phyloP scores from a whole-genome alignment of 2,888 invertebrate species.

The Rhorus exstirpatorius region DNA sequence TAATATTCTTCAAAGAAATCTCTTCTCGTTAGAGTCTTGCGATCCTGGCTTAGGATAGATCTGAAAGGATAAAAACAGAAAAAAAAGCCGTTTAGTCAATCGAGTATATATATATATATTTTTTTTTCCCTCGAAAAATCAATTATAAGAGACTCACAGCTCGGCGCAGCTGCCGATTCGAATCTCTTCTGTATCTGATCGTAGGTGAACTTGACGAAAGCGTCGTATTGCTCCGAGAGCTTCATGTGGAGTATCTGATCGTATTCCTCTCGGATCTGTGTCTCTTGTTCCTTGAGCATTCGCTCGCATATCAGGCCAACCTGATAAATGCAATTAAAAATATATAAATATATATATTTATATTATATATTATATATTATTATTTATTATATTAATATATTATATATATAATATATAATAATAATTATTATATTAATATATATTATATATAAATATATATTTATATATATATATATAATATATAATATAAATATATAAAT shows the following conservation, averaged over 20 bases:
- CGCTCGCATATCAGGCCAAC: constrained; percentile 99
- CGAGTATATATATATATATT: not conserved
- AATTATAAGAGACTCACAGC: constrained; percentile 80
- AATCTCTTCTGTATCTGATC: constrained; percentile 95
- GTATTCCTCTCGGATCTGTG: constrained; percentile 97
- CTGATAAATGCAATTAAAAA: constrained; percentile 85
- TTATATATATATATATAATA: too few species aligned
- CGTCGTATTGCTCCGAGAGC: constrained; percentile 99
- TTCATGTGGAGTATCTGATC: constrained; percentile 97
- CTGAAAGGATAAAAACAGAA: constrained; percentile 74
- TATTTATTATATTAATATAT: too few species aligned
- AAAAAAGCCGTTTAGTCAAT: not conserved
- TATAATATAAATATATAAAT: too few species aligned
- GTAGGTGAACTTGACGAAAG: constrained; percentile 99
- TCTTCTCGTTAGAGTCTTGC: constrained; percentile 78
- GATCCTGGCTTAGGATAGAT: constrained; percentile 84
- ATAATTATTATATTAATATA: too few species aligned
- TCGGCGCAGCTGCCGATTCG: constrained; percentile 84
- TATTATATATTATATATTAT: too few species aligned
- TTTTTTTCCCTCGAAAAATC: not conserved
- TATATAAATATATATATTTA: too few species aligned
- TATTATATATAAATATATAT: too few species aligned
- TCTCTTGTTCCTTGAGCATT: constrained; percentile 98
- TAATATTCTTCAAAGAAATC: constrained; percentile 83
- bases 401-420: too few species aligned